Evolutionary conservation across 2,797 vertebrate genomes (phyloP), one percentile per base, ranked within the genome.

Genomic region (Cetoscarus ocellatus): DNA sequence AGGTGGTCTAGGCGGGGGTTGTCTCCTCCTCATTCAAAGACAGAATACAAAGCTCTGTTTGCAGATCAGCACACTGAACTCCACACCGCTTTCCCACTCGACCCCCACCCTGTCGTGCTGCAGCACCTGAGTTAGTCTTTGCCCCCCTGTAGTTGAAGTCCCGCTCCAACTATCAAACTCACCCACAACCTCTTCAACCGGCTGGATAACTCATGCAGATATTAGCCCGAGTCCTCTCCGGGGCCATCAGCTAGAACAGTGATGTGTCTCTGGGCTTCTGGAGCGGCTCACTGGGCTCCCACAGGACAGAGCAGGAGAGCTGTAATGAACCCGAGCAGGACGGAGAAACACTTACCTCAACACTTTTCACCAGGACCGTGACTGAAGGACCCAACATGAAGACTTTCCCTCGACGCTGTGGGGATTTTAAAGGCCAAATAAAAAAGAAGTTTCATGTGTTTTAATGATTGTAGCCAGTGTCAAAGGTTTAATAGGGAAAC

Each of bases 11-110:
- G 6, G 15, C 5, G 70, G 90, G 93, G 89, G 61, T 69, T 8
- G 82, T 92, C 94, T 95, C 95, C 94, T 95, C 94, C 88, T 77
- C 50, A 91, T 91, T 83, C 84, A 90, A 93, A 96, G 95, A 96
- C 95, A 94, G 87, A 53, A 80, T 35, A 77, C 74, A 59, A 79
- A 82, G 77, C 82, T 84, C 70, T 55, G 85, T 92, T 91, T 85
- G 90, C 94, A 91, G 92, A 94, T 91, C 88, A 94, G 92, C 92
- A 92, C 94, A 94, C 94, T 94, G 89, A 94, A 90, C 93, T 88
- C 94, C 94, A 93, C 93, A 87, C 90, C 90, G 94, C 88, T 91
- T 82, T 85, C 84, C 87, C 92, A 93, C 92, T 93, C 89, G 84
- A 15, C 85, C 74, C 27, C 71, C 72, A 15, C 58, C 38, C 68